A percentile compares a stretch with the other conserved stretches of the same genome.
Evolutionary conservation across 2,888 invertebrate genomes (phyloP).

Genomic region (Sinhomidia bicolor): DNA sequence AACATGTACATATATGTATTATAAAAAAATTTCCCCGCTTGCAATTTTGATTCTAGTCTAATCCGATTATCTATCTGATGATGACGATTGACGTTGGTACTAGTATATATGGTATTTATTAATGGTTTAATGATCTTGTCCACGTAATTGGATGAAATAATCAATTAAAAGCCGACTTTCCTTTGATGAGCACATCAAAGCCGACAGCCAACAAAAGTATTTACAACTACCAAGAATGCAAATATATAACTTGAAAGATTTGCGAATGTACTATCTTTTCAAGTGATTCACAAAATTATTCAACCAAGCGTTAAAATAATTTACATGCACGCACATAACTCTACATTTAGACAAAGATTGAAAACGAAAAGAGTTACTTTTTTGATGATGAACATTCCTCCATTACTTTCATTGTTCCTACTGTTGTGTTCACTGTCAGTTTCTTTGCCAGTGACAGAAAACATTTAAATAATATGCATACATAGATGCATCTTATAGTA

Average conservation of each 20-base stretch:
- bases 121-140: neutral
- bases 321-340: neutral
- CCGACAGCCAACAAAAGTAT: neutral
- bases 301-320: neutral
- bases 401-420: neutral
- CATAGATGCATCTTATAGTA: neutral
- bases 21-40: neutral
- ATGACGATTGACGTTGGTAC: neutral
- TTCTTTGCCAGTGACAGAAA: neutral
- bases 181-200: neutral
- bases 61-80: constrained; percentile 25
- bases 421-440: constrained; percentile 15
- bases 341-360: neutral
- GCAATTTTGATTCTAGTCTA: neutral
- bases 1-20: neutral
- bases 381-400: neutral
- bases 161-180: constrained; percentile 35
- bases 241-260: too few relatives aligned
- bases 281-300: neutral
- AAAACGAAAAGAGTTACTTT: neutral
- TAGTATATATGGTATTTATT: neutral
- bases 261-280: too few relatives aligned
- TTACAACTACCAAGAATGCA: constrained; percentile 8
- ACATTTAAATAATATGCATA: constrained; percentile 26
- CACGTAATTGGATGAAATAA: constrained; percentile 19